Percentiles rank a stretch among this genome's conserved stretches.
These are phyloP conservation scores for Calidris pugnax DNA, from an alignment of 2,113 vertebrate genomes.

Conservation along the genomic window DNA sequence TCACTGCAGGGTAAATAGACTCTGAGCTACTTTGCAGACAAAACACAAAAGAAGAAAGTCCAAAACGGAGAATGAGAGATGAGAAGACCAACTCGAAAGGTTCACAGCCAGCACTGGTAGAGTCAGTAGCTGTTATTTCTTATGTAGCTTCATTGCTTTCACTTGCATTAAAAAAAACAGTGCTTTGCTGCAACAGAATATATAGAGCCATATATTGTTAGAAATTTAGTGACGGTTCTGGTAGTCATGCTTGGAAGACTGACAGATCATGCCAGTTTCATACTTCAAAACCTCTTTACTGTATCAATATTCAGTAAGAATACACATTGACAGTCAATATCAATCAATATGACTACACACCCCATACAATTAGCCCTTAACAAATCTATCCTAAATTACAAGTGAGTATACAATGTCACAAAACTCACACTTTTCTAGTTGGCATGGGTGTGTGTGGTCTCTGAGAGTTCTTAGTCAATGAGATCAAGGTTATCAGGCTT, in stretches of 20 bases:
- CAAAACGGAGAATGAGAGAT: neutral
- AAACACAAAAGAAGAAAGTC: neutral
- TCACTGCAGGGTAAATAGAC: neutral
- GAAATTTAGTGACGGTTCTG: neutral
- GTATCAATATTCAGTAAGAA: neutral
- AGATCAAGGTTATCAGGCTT: neutral
- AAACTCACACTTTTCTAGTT: neutral
- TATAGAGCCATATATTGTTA: neutral
- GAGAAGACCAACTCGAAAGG: neutral
- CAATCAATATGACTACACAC: neutral
- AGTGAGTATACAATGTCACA: neutral
- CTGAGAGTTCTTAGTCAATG: rapidly evolving
- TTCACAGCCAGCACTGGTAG: neutral
- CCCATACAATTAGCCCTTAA: neutral
- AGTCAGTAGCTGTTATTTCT: neutral
- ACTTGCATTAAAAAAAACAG: neutral
- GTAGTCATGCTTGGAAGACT: neutral
- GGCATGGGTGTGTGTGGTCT: rapidly evolving
- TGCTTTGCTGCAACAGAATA: neutral
- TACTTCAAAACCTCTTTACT: neutral
- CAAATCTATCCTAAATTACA: neutral
- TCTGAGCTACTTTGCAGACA: neutral
- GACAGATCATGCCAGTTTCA: neutral
- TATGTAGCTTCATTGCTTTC: neutral
- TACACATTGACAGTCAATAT: neutral